Base-by-base conservation (phyloP, 2,113 vertebrate genomes). In the Saimiri boliviensis region DNA sequence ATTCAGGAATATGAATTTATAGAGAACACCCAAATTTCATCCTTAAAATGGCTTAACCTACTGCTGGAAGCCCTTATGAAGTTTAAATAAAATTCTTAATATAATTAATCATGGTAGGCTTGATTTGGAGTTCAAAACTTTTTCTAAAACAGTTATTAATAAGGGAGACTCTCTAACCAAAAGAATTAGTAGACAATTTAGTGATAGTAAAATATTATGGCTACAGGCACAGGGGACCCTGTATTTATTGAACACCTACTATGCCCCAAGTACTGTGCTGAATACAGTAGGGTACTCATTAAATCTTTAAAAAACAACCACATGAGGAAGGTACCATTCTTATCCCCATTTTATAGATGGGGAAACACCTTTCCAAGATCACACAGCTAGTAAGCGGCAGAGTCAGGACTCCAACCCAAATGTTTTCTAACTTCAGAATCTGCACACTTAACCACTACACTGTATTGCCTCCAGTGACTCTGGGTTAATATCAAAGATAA, bases 381-480 rank as follows among this genome's bases (percentile, higher is more conserved):
- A 91, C 71, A 90, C 13, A 85, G 74, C 45, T 86, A 91, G 52
- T 92, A 95, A 90, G 56, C 81, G 47, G 73, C 47, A 93, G 30
- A 93, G 66, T 97, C 70, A 95, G 70, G 91, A 95, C 85, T 95
- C 49, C 89, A 98, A 83, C 37, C 42, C 82, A 97, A 94, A 94
- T 94, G 56, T 88, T 94, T 37, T 81, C 87, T 96, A 97, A 89
- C 81, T 90, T 94, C 84, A 90, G 93, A 94, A 91, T 96, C 71
- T 93, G 73, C 86, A 92, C 2, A 21, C 76, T 86, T 96, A 93
- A 93, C 74, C 81, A 96, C 77, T 94, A 97, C 70, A 94, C 68
- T 88, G 8, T 58, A 94, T 84, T 95, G 80, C 56, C 85, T 97
- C 94, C 93, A 90, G 32, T 70, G 77, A 95, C 40, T 96, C 16